Conservation (phyloP, 2,113 vertebrate species). For the Phaetusa simplex region DNA sequence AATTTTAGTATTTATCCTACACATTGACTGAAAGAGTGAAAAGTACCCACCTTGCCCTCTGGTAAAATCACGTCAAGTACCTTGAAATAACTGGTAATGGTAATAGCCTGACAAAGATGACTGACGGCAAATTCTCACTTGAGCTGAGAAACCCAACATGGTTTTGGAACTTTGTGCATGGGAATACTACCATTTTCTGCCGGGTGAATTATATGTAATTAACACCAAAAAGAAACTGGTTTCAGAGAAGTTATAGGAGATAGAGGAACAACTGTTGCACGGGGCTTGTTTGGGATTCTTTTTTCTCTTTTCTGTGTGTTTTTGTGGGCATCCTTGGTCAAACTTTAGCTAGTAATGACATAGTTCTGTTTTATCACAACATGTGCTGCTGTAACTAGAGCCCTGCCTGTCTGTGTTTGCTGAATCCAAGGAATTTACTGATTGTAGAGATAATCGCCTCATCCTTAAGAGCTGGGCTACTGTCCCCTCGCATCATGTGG, state of each 20-base stretch:
- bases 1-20: background rate
- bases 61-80: background rate
- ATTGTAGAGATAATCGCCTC: background rate
- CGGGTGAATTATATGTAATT: background rate
- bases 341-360: background rate
- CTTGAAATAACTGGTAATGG: background rate
- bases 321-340: background rate
- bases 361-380: background rate
- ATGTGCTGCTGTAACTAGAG: background rate
- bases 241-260: background rate
- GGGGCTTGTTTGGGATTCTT: background rate
- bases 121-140: background rate
- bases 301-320: background rate
- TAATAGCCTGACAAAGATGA: background rate
- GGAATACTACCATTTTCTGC: background rate
- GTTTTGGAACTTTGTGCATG: background rate
- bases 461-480: background rate
- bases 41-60: background rate
- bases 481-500: background rate
- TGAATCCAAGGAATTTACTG: background rate
- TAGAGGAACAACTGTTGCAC: background rate
- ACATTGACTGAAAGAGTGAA: background rate
- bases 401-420: background rate
- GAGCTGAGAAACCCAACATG: background rate
- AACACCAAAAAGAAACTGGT: background rate